Conservation (phyloP, 53 echinoderm and acorn worm species). For the Arbacia lixula region DNA sequence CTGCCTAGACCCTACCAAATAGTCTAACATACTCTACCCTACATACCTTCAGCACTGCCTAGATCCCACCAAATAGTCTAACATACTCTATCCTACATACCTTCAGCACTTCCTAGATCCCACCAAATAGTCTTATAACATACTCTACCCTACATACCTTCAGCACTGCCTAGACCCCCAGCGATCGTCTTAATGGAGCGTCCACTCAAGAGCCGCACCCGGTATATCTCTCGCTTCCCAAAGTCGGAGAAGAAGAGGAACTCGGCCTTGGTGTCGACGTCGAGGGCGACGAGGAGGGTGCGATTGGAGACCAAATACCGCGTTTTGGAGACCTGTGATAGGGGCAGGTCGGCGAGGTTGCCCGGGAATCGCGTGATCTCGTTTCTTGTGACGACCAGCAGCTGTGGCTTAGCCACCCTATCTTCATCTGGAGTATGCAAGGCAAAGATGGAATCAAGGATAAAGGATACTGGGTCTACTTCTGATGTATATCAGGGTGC, state of each 20-base stretch:
- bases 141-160: no score
- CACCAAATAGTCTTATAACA: no score
- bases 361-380: conserved; percentile 77
- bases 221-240: conserved; percentile 69
- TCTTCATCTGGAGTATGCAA: background rate
- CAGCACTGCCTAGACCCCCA: conserved; percentile 89
- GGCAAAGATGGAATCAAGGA: background rate
- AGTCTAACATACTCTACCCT: no score
- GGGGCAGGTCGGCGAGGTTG: conserved; percentile 73
- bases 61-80: no score
- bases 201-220: conserved; percentile 69
- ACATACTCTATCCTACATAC: no score
- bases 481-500: no score
- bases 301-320: conserved; percentile 75
- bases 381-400: conserved; percentile 68
- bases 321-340: conserved; percentile 31
- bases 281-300: conserved; percentile 76
- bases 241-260: conserved; percentile 85
- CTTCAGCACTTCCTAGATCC: no score
- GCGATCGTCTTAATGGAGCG: conserved; percentile 63
- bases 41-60: no score
- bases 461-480: no score
- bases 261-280: conserved; percentile 65
- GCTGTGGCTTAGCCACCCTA: conserved; percentile 71
- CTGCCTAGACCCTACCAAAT: no score